These are phyloP conservation scores for Mormyrus proboscirostris DNA, from an alignment of 2,797 vertebrate species.

Conservation along the genomic window DNA sequence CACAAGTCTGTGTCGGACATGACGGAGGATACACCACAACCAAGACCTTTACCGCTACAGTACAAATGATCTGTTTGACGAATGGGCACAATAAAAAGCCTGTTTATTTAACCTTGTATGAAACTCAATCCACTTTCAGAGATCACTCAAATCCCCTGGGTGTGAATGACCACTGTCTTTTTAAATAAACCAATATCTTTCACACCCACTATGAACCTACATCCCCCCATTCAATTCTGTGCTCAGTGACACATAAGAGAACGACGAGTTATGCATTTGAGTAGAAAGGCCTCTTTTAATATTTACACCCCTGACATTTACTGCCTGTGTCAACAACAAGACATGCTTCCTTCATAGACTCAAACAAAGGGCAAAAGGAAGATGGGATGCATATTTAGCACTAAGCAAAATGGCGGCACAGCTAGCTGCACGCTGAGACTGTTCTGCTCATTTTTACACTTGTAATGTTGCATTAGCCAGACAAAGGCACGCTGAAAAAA, in stretches of 20 bases:
- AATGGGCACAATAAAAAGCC: constrained; percentile 20
- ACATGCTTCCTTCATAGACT: neutral
- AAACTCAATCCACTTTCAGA: constrained; percentile 20
- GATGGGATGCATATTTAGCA: neutral
- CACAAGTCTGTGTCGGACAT: neutral
- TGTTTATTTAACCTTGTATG: constrained; percentile 24
- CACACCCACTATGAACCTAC: neutral
- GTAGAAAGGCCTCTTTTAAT: constrained; percentile 4
- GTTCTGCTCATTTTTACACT: neutral
- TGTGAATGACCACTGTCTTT: neutral
- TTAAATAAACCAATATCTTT: neutral
- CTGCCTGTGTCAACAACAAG: neutral
- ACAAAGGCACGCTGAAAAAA: constrained; percentile 2
- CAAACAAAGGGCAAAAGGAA: neutral
- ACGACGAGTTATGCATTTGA: neutral
- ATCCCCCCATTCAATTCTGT: neutral
- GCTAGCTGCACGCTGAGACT: neutral
- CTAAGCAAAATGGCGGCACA: too few species aligned
- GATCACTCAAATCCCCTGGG: constrained; percentile 1
- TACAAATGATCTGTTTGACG: constrained; percentile 5
- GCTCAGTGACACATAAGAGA: neutral
- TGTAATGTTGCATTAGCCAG: neutral
- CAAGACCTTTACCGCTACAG: neutral
- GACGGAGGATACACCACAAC: neutral
- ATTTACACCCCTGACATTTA: neutral